phyloP scores from a whole-genome alignment of 2,797 vertebrate genomes.

The Pampus argenteus region DNA sequence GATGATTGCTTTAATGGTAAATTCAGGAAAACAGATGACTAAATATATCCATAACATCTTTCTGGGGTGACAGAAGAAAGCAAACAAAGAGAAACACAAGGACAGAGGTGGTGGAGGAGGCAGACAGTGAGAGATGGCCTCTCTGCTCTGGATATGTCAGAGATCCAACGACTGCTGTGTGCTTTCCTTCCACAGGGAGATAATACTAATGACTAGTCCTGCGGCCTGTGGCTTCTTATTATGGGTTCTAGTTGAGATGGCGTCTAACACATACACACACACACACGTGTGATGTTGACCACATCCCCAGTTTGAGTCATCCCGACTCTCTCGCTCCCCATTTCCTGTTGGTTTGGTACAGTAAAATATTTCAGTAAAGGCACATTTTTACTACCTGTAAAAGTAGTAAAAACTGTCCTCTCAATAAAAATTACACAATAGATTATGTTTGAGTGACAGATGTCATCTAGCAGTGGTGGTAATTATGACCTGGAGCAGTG shows the following conservation, averaged over 20 bases:
- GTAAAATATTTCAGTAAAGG: too few species aligned
- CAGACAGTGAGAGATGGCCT: conserved; percentile 38
- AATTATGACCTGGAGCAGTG: too few species aligned
- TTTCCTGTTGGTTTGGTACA: too few species aligned
- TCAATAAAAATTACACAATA: too few species aligned
- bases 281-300: not conserved
- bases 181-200: conserved; percentile 60
- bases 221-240: conserved; percentile 70
- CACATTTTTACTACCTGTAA: too few species aligned
- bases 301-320: too few species aligned
- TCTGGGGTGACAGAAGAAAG: conserved; percentile 39
- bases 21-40: conserved; percentile 25
- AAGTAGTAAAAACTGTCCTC: too few species aligned
- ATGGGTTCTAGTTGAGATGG: conserved; percentile 32
- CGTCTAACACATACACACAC: conserved; percentile 20
- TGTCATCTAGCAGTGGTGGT: too few species aligned
- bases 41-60: conserved; percentile 48
- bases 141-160: conserved; percentile 40
- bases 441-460: too few species aligned
- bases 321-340: too few species aligned
- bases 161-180: conserved; percentile 51
- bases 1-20: conserved; percentile 27
- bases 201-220: conserved; percentile 68
- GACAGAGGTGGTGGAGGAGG: conserved; percentile 40
- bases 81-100: conserved; percentile 28